Conservation (phyloP, 2,113 vertebrate species). For the Clarias magur region DNA sequence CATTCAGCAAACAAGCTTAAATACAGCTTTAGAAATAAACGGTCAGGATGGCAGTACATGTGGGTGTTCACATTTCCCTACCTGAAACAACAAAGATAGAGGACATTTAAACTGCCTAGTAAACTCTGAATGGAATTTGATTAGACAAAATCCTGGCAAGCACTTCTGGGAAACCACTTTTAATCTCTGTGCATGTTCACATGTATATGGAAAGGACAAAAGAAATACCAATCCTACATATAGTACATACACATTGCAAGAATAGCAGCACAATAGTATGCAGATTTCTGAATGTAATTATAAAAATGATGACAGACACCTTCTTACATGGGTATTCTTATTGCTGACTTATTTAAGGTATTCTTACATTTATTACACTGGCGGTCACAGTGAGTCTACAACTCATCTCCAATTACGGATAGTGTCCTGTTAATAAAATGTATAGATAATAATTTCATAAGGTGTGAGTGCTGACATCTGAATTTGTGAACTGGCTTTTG, state of each 20-base stretch:
- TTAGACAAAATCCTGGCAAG: not conserved
- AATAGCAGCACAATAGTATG: not conserved
- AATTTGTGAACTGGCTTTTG: slow-evolving; percentile 9
- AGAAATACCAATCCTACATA: not conserved
- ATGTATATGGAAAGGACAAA: not conserved
- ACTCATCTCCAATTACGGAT: slow-evolving; percentile 13
- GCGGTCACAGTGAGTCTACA: not conserved
- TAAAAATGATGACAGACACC: not conserved
- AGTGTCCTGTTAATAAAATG: slow-evolving; percentile 15
- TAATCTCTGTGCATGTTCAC: not conserved
- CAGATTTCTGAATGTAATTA: not conserved
- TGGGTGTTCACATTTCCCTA: not conserved
- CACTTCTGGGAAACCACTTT: not conserved
- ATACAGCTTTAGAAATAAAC: slow-evolving; percentile 41
- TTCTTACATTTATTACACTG: not conserved
- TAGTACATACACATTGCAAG: too few species aligned
- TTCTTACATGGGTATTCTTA: not conserved
- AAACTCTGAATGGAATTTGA: not conserved
- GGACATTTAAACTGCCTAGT: not conserved
- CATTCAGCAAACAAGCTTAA: slow-evolving; percentile 47
- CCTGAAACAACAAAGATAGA: slow-evolving; percentile 17
- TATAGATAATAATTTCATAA: slow-evolving; percentile 26
- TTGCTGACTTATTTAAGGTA: not conserved
- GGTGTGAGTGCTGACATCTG: slow-evolving; percentile 2
- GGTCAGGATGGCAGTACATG: slow-evolving; percentile 22